Percentiles rank a stretch among this genome's conserved stretches.
Conservation (phyloP, 2,888 invertebrate genomes). For the Scaptomyza tumidula region DNA sequence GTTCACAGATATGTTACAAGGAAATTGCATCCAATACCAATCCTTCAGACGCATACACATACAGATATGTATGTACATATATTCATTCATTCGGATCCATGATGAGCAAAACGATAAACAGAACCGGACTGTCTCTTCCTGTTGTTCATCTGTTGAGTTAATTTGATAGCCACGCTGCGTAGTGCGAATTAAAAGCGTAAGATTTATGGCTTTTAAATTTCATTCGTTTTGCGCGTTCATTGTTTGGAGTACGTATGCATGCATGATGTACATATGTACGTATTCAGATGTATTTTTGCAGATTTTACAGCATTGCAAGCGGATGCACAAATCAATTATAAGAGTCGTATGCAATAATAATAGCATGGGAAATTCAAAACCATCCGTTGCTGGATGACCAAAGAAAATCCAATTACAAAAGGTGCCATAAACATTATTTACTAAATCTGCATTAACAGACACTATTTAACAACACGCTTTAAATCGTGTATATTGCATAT, state of each 20-base stretch:
- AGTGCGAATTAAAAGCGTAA: conserved; percentile 56
- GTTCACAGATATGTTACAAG: neutral
- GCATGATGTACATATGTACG: neutral
- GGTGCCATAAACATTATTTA: conserved; percentile 52
- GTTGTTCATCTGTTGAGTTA: conserved; percentile 46
- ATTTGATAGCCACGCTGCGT: conserved; percentile 61
- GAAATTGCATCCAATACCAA: conserved; percentile 25
- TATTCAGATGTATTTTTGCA: conserved; percentile 6
- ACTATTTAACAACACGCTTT: conserved; percentile 42
- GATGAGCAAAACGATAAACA: conserved; percentile 41
- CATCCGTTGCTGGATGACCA: conserved; percentile 16
- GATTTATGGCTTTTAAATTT: conserved; percentile 75
- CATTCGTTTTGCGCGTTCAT: conserved; percentile 60
- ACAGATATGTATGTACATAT: neutral
- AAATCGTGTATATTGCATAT: conserved; percentile 9
- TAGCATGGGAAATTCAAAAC: conserved; percentile 40
- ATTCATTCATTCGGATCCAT: conserved; percentile 39
- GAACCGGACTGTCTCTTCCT: conserved; percentile 46
- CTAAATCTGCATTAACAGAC: conserved; percentile 27
- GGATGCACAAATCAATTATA: conserved; percentile 67
- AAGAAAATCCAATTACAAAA: conserved; percentile 55
- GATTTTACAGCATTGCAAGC: conserved; percentile 34
- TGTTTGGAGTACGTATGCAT: conserved; percentile 21
- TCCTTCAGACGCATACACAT: neutral
- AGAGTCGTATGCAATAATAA: conserved; percentile 7